Conservation (phyloP, 2,797 vertebrate genomes). For the Protonibea diacanthus region DNA sequence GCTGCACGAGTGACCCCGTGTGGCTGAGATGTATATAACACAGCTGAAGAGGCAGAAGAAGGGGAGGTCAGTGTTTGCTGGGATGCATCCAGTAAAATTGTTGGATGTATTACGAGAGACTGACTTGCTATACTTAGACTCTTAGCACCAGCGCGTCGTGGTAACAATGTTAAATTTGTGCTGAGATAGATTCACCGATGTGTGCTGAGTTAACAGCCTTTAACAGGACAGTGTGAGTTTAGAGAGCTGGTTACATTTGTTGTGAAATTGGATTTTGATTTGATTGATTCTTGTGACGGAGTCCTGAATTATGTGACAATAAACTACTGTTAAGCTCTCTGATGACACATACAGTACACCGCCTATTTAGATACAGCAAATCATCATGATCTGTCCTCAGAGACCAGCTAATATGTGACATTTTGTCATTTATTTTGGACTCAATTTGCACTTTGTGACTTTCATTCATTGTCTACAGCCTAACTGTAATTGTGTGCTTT, state of each 20-base stretch:
- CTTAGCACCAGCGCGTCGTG: background rate
- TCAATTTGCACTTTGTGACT: no score
- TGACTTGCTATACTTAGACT: slow-evolving; percentile 5
- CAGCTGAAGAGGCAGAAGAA: background rate
- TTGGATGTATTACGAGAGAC: slow-evolving; percentile 3
- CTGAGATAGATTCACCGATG: background rate
- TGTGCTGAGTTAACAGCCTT: background rate
- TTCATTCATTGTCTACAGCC: no score
- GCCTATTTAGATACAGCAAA: background rate
- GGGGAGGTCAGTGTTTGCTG: background rate
- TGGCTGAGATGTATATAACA: slow-evolving; percentile 26
- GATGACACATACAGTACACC: background rate
- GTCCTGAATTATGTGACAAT: background rate
- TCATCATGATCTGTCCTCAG: background rate
- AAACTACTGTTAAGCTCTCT: background rate
- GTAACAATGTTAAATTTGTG: background rate
- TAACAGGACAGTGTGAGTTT: background rate
- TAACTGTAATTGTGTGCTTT: no score
- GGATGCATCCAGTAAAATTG: background rate
- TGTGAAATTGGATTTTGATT: slow-evolving; percentile 1
- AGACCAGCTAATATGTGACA: background rate
- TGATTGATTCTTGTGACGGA: background rate
- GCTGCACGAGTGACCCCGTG: slow-evolving; percentile 32
- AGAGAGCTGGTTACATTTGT: background rate
- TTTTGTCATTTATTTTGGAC: no score